These are phyloP conservation scores for Zaprionus bogoriensis DNA, from an alignment of 2,888 invertebrate genomes.

Conservation along the genomic window DNA sequence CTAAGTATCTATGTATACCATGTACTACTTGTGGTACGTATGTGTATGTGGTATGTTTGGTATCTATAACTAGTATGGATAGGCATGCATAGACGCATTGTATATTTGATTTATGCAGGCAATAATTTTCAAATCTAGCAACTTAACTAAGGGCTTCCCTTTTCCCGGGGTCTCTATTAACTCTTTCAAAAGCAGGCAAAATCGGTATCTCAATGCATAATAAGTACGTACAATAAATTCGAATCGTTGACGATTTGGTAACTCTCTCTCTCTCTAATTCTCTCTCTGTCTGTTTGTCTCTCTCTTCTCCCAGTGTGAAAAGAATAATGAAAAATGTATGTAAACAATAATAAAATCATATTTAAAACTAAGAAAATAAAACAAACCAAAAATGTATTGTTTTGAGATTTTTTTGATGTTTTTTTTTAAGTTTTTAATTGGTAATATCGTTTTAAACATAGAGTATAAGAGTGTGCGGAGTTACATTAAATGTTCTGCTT, in stretches of 20 bases:
- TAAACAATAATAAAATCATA: constrained; percentile 7
- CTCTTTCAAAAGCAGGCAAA: constrained; percentile 69
- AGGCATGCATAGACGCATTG: constrained; percentile 26
- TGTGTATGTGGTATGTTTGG: constrained; percentile 2
- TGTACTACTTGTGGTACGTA: constrained; percentile 1
- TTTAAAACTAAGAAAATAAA: constrained; percentile 42
- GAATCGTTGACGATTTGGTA: constrained; percentile 65
- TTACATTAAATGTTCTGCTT: constrained; percentile 71
- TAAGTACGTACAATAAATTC: constrained; percentile 67
- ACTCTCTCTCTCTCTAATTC: constrained; percentile 9
- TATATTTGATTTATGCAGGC: constrained; percentile 68
- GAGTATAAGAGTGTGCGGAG: constrained; percentile 53
- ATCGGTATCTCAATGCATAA: constrained; percentile 59
- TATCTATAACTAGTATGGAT: constrained; percentile 4
- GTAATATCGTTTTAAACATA: constrained; percentile 75
- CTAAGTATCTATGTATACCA: constrained; percentile 3
- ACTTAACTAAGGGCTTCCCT: constrained; percentile 50
- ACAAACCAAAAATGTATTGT: constrained; percentile 39
- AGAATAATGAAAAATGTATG: constrained; percentile 24
- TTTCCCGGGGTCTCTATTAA: constrained; percentile 15
- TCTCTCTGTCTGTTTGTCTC: not conserved
- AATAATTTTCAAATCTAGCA: constrained; percentile 66
- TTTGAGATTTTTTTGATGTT: constrained; percentile 48
- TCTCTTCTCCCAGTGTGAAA: constrained; percentile 1
- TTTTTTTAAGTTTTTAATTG: constrained; percentile 50